A percentile compares a stretch with the other conserved stretches of the same genome.
Conservation (phyloP, 2,888 invertebrate genomes). For the Polyommatus iphigenia region DNA sequence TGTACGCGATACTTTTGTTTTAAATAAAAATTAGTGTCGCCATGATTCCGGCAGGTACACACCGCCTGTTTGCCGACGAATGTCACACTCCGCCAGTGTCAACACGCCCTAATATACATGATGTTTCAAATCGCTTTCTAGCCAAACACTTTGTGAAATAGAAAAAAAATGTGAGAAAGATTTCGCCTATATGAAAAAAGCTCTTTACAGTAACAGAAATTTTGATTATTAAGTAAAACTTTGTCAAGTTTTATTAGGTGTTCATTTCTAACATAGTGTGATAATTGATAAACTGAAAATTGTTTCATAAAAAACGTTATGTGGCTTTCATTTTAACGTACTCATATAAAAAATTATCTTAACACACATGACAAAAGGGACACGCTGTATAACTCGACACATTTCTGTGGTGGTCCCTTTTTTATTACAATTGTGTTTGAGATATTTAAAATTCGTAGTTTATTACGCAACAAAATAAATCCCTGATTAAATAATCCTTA, state of each 20-base stretch:
- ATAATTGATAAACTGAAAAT: background rate
- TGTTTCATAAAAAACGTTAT: background rate
- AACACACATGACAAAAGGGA: background rate
- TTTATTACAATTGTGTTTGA: constrained; percentile 38
- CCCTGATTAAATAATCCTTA: constrained; percentile 30
- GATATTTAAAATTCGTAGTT: constrained; percentile 28
- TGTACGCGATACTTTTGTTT: constrained; percentile 45
- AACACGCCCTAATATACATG: constrained; percentile 44
- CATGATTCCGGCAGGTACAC: constrained; percentile 44
- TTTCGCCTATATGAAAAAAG: background rate
- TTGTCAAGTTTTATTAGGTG: no score
- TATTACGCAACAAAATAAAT: constrained; percentile 30
- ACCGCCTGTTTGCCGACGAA: constrained; percentile 57
- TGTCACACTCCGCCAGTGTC: constrained; percentile 58
- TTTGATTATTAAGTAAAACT: no score
- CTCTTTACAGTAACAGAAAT: no score
- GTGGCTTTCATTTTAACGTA: background rate
- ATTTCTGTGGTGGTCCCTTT: constrained; percentile 42
- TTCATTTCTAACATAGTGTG: background rate
- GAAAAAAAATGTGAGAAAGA: background rate
- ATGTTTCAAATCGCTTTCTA: background rate
- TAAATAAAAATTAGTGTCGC: constrained; percentile 53
- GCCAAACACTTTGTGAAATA: background rate
- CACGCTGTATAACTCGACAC: constrained; percentile 37
- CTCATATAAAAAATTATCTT: background rate